Percentiles rank a stretch among this genome's conserved stretches.
Evolutionary conservation across 2,888 invertebrate species (phyloP).

Genomic region (Aspidapion aeneum): DNA sequence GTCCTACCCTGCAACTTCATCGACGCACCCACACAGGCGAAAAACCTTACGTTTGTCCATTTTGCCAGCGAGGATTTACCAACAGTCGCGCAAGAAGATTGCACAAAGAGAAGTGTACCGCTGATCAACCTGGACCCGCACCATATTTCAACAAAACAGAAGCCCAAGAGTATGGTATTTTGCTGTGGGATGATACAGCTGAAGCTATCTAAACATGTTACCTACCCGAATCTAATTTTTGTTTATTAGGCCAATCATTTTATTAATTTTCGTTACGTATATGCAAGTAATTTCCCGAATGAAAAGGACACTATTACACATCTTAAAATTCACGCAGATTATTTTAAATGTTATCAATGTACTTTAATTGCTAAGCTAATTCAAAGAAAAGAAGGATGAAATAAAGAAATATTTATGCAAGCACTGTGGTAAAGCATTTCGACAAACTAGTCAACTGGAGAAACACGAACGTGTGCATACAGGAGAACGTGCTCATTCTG

Average conservation of each 20-base stretch:
- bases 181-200: no score
- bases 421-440: neutral
- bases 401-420: neutral
- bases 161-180: no score
- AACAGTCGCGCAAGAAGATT: neutral
- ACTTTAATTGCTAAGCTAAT: neutral
- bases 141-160: no score
- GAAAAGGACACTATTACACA: neutral
- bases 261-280: neutral
- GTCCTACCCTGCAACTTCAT: conserved; percentile 28
- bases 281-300: neutral
- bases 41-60: neutral
- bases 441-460: neutral
- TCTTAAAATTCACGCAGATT: neutral
- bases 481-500: neutral
- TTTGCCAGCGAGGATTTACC: neutral
- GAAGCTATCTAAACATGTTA: no score
- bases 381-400: conserved; percentile 48
- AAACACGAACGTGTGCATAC: neutral
- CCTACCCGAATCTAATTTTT: no score
- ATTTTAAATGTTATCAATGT: neutral
- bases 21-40: neutral
- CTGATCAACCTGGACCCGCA: no score
- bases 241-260: neutral
- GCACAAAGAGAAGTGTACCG: neutral